Evolutionary conservation across 2,888 invertebrate genomes (phyloP).

Genomic region (Drosophila pseudotalamancana): DNA sequence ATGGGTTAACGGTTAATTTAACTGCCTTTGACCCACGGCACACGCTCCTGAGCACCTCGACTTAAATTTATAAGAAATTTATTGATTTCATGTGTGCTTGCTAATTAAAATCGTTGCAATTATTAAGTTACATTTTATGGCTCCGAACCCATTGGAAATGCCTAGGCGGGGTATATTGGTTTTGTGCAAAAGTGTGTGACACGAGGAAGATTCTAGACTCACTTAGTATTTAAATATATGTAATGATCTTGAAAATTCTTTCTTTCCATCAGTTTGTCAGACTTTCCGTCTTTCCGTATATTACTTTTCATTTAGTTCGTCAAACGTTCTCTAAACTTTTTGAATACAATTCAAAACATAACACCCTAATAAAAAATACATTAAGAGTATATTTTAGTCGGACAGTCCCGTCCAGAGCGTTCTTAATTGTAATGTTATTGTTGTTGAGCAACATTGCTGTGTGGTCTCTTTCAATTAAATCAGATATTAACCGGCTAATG

Average conservation of each 20-base stretch:
- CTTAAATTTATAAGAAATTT: conserved; percentile 56
- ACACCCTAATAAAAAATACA: too few species aligned
- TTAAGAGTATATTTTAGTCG: neutral
- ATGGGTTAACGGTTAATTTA: conserved; percentile 20
- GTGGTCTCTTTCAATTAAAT: conserved; percentile 5
- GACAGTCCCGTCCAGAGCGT: neutral
- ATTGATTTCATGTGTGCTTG: conserved; percentile 25
- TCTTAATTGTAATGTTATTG: neutral
- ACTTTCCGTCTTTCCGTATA: too few species aligned
- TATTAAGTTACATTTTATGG: neutral
- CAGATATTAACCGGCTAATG: conserved; percentile 16
- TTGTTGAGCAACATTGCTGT: neutral
- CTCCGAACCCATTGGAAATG: neutral
- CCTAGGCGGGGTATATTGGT: neutral
- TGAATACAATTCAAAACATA: neutral
- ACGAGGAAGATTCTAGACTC: too few species aligned
- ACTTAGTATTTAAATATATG: too few species aligned
- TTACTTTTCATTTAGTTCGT: too few species aligned
- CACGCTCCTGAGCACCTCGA: conserved; percentile 31
- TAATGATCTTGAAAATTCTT: too few species aligned
- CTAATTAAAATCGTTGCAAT: conserved; percentile 50
- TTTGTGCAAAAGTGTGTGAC: too few species aligned
- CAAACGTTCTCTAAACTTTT: neutral
- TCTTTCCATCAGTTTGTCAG: too few species aligned
- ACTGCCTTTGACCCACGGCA: neutral